Conservation (phyloP, 1,140 invertebrate genomes). For the Pseudomyrmex flavicornis region DNA sequence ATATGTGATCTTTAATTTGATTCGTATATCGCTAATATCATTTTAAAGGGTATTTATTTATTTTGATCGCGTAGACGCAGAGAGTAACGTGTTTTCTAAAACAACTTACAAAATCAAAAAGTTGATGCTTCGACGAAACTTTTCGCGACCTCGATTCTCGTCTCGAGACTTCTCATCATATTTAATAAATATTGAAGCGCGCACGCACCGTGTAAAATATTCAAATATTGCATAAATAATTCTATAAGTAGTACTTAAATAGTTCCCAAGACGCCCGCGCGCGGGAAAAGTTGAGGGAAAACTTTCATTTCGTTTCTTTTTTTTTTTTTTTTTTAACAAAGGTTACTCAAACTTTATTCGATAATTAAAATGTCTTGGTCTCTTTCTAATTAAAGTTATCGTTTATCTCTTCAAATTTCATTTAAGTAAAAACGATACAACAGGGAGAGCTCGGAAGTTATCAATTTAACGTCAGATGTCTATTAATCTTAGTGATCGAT, state of each 20-base stretch:
- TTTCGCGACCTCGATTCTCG: not conserved
- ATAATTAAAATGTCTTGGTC: conserved; percentile 38
- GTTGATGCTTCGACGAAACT: not conserved
- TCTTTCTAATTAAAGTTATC: conserved; percentile 21
- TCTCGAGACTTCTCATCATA: not conserved
- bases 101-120: not conserved
- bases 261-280: not conserved
- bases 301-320: not conserved
- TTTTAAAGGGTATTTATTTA: conserved; percentile 20
- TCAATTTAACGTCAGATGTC: conserved; percentile 9
- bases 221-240: conserved; percentile 6
- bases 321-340: conserved; percentile 32
- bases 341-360: conserved; percentile 18
- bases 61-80: not conserved
- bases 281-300: not conserved
- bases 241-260: conserved; percentile 3
- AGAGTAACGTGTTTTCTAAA: not conserved
- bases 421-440: conserved; percentile 33
- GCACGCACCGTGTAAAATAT: not conserved
- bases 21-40: not conserved
- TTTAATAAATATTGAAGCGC: not conserved
- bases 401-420: conserved; percentile 18
- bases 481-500: conserved; percentile 13
- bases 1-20: conserved; percentile 27
- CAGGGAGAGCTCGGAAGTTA: not conserved